Conservation (phyloP, 2,113 vertebrate genomes). For the Bujurquina vittata region DNA sequence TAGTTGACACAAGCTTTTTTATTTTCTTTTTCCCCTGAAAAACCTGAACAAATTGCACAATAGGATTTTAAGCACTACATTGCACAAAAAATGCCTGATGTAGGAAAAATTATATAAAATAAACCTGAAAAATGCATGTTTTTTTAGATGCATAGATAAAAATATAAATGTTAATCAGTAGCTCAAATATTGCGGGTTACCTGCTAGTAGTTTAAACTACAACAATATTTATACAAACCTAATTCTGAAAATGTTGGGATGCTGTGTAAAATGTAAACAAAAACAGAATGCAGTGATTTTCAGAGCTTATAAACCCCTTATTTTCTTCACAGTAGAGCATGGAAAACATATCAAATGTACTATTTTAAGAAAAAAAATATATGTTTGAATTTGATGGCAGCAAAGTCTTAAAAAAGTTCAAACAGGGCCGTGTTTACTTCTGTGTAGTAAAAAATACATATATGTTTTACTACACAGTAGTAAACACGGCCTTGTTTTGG, state of each 20-base stretch:
- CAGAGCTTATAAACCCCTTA: neutral
- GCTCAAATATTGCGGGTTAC: neutral
- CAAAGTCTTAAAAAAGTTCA: neutral
- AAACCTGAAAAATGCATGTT: no score
- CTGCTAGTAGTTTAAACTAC: neutral
- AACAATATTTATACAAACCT: neutral
- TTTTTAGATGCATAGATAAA: no score
- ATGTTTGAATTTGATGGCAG: no score
- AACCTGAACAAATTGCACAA: no score
- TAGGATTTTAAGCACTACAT: no score
- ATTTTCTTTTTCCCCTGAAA: no score
- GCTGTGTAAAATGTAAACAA: neutral
- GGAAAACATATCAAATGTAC: neutral
- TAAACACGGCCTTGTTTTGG: neutral
- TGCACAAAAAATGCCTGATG: no score
- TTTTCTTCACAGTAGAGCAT: neutral
- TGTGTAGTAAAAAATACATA: no score
- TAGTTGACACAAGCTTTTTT: no score
- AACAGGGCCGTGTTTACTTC: neutral
- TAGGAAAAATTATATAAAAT: no score
- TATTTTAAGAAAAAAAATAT: no score
- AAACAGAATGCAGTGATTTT: neutral
- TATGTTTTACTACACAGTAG: no score
- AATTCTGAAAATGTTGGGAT: neutral
- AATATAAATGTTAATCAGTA: neutral